Evolutionary conservation across 2,797 vertebrate genomes (phyloP).

Genomic region (Otolemur crassicaudatus): DNA sequence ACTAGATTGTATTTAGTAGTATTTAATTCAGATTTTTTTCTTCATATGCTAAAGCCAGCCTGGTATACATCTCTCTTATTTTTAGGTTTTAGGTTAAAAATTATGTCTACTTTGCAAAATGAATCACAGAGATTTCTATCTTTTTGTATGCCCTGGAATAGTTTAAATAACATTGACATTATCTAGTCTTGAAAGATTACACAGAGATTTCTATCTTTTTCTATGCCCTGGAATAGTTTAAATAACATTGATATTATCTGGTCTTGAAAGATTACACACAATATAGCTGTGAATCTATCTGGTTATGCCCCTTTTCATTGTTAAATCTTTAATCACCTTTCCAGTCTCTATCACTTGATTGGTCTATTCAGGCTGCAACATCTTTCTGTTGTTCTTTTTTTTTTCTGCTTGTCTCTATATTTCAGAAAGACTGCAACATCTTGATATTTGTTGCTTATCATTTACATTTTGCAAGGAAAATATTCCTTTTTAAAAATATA

Average conservation of each 20-base stretch:
- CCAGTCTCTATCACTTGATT: not conserved
- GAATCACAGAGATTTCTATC: not conserved
- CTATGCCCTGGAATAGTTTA: no score
- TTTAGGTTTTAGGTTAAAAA: not conserved
- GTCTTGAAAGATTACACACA: conserved; percentile 21
- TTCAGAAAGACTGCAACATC: no score
- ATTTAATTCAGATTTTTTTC: not conserved
- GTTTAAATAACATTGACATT: no score
- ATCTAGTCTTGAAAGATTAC: no score
- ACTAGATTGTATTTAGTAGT: conserved; percentile 1
- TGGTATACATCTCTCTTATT: not conserved
- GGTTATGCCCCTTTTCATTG: not conserved
- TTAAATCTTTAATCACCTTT: conserved; percentile 30
- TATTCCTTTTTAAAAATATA: not conserved
- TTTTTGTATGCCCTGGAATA: conserved; percentile 14
- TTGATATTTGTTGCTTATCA: not conserved
- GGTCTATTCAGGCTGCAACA: not conserved
- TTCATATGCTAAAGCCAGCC: not conserved
- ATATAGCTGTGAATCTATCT: not conserved
- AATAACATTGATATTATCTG: not conserved
- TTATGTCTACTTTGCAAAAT: not conserved
- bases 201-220: no score
- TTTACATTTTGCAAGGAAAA: conserved; percentile 3
- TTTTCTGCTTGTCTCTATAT: no score
- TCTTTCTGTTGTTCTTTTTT: not conserved